Evolutionary conservation across 1,140 invertebrate genomes (phyloP).

Genomic region (Potamilus streckersoni): DNA sequence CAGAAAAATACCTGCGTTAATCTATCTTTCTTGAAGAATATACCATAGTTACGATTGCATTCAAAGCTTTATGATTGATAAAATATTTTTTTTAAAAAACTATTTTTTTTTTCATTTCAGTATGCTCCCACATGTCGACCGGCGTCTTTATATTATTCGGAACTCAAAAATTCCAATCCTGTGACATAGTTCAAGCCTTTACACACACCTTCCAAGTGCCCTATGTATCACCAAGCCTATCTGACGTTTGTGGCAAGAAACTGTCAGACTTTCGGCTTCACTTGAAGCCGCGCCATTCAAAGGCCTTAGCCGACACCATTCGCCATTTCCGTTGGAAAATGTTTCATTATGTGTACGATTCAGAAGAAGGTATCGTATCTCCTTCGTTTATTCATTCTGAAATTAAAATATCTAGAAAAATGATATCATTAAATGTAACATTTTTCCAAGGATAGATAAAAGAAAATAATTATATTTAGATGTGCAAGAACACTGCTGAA

Average conservation of each 20-base stretch:
- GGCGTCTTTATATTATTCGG: conserved; percentile 92
- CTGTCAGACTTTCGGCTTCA: conserved; percentile 41
- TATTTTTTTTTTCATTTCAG: conserved; percentile 73
- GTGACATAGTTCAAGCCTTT: conserved; percentile 93
- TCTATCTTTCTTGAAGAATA: no score
- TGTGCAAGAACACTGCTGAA: no score
- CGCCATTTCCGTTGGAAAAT: conserved; percentile 90
- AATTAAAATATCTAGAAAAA: no score
- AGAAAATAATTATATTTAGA: no score
- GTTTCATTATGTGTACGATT: conserved; percentile 95
- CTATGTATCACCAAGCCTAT: conserved; percentile 76
- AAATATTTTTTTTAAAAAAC: neutral
- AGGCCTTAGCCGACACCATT: conserved; percentile 92
- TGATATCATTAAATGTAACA: no score
- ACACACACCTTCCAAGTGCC: conserved; percentile 96
- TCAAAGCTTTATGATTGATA: neutral
- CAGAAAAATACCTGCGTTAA: no score
- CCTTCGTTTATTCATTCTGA: neutral
- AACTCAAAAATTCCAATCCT: conserved; percentile 89
- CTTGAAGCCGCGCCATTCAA: conserved; percentile 92
- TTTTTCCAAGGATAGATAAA: no score
- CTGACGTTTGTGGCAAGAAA: conserved; percentile 5
- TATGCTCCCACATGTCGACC: conserved; percentile 91
- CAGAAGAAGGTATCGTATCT: conserved; percentile 87
- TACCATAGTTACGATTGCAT: no score